Evolutionary conservation across 2,113 vertebrate genomes (phyloP), one percentile per base, ranked within the genome.

Genomic region (Oncorhynchus masou): DNA sequence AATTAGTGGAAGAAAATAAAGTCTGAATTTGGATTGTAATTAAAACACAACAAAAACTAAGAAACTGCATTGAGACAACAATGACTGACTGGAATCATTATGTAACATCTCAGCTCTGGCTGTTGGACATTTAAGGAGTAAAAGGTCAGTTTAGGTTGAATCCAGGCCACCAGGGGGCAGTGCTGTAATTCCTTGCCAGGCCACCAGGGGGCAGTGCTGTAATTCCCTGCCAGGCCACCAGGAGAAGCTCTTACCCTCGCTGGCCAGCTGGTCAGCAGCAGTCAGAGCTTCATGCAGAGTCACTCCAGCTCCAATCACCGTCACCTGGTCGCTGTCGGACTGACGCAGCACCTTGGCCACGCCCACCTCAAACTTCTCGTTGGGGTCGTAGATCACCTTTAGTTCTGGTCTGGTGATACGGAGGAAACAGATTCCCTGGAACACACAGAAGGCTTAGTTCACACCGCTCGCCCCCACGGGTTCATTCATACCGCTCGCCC

Each of bases 371-470:
- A 97, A 95, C 74, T 92, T 94, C 84, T 96, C 95, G 15, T 92
- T 89, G 4, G 92, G 82, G 4, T 91, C 74, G 20, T 96, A 97
- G 78, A 96, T 13, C 24, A 96, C 89, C 2, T 91, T 71, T 11
- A 89, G 94, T 2, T 95, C 94, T 54, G 94, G 92, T 66, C 90
- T 85, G 57, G 93, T 96, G 73, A 92, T 95, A 3, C 93, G 86
- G 64, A 97, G 94, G 85, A 95, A 97, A 83, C 96, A 96, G 82
- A 96, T 94, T 2, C 95, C 95, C 90, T 97, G 78, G 74, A 39
- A 69, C 39, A 45, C 9, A 45, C 0, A 12, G 9, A 45, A 2
- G 39, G 39, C 39, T 39, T 39, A 39, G 39, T 39, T 39, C 7
- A 39, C 9, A 9, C 39, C 8, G 8, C 39, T 3, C 6, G 0